Percentiles rank a stretch among this genome's conserved stretches.
phyloP scores from a whole-genome alignment of 1,140 invertebrate species.

The Scylla paramamosain region DNA sequence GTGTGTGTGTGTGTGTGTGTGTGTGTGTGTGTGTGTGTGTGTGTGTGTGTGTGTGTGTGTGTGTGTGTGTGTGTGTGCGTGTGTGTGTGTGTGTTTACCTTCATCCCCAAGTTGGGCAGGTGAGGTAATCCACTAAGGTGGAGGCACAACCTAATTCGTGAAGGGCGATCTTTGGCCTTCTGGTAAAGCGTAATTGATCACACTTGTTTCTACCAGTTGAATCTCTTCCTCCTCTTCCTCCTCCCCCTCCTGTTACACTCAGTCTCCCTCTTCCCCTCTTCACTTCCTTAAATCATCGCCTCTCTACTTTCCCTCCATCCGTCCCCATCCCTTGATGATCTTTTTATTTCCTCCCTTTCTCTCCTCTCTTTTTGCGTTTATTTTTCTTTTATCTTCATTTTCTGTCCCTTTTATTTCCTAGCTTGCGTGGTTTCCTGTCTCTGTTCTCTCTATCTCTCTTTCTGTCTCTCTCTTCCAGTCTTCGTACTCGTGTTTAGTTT shows the following conservation, averaged over 20 bases:
- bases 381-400: not conserved
- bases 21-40: too few species aligned
- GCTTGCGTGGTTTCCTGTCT: not conserved
- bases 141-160: not conserved
- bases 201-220: constrained; percentile 24
- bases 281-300: too few species aligned
- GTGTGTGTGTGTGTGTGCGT: too few species aligned
- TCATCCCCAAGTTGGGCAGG: not conserved
- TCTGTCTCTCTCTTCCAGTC: not conserved
- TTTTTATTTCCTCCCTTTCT: not conserved
- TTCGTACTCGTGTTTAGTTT: too few species aligned
- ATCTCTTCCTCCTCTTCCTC: not conserved
- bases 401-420: too few species aligned
- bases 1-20: too few species aligned
- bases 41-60: too few species aligned
- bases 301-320: too few species aligned
- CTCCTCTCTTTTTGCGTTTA: not conserved
- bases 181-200: not conserved
- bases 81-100: too few species aligned
- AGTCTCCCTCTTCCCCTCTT: not conserved
- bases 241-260: not conserved
- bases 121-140: not conserved
- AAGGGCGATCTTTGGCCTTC: not conserved
- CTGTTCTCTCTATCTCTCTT: not conserved
- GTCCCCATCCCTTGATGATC: not conserved